Evolutionary conservation across 1,140 invertebrate species (phyloP).

Genomic region (Neodiprion fabricii): DNA sequence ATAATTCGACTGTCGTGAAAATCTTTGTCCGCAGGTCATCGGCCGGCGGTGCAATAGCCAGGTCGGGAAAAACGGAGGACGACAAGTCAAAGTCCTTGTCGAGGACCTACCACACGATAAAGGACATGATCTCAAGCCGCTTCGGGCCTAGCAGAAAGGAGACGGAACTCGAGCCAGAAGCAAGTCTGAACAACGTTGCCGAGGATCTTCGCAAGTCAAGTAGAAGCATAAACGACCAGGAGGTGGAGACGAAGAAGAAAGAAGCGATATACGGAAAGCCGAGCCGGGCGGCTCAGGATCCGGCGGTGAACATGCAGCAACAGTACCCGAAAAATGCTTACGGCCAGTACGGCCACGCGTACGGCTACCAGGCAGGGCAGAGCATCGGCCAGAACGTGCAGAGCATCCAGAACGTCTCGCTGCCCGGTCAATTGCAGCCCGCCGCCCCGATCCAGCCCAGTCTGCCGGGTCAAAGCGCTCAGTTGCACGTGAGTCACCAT

Average conservation of each 20-base stretch:
- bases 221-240: conserved; percentile 47
- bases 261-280: conserved; percentile 66
- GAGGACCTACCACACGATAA: conserved; percentile 82
- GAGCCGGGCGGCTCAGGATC: conserved; percentile 51
- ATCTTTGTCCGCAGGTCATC: conserved; percentile 39
- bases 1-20: too few species aligned
- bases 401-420: conserved; percentile 47
- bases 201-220: conserved; percentile 67
- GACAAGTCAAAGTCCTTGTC: conserved; percentile 71
- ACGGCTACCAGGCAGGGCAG: conserved; percentile 44
- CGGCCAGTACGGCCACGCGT: conserved; percentile 48
- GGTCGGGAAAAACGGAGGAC: conserved; percentile 52
- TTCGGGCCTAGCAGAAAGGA: conserved; percentile 72
- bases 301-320: conserved; percentile 50
- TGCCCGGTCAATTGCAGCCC: conserved; percentile 53
- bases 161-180: conserved; percentile 62
- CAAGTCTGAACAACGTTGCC: conserved; percentile 68
- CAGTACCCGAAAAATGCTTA: conserved; percentile 55
- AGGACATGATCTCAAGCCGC: conserved; percentile 84
- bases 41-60: conserved; percentile 42
- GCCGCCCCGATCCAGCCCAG: conserved; percentile 48
- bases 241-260: conserved; percentile 56
- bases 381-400: conserved; percentile 37
- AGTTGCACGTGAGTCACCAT: conserved; percentile 56
- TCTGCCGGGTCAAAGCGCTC: conserved; percentile 54